Evolutionary conservation across 2,888 invertebrate genomes (phyloP), one percentile per base, ranked within the genome.

Genomic region (Phyllotreta striolata): DNA sequence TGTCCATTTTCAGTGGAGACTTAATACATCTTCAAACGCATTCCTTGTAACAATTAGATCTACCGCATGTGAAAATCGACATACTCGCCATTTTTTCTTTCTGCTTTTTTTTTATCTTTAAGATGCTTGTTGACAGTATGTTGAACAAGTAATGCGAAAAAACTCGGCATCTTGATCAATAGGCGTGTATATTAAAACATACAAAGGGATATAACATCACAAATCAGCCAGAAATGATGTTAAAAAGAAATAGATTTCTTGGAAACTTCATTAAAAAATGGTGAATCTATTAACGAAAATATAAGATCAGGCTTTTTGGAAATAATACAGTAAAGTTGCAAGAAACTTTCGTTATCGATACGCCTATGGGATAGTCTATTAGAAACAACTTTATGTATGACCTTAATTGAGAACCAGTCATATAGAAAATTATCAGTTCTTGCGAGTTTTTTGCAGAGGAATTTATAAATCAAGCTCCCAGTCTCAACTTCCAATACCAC

Each of bases 341-440:
- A 44, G n/a, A 6, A 13, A 44, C 14, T 44, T 44, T 44, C 12
- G 10, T 44, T 34, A 12, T 44, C 14, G 9, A 34, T 10, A 47
- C 49, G 49, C 12, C 49, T 7, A 34, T 49, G 51, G 38, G 51
- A 49, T 39, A 40, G 34, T 60, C 60, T 60, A 60, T 37, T 60
- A 60, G 43, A 24, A 60, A 60, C 59, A 59, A 59, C 60, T 60
- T 60, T 54, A 60, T 57, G 49, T 60, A 60, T 60, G 60, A 60
- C 60, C 60, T 60, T 60, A 60, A 60, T 60, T 52, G 60, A 60
- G 44, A 60, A 60, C 60, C 60, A 60, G 60, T 54, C 60, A 60
- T 60, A 60, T 60, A 60, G 60, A 60, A 60, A 59, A 60, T 60
- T 60, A 60, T 60, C 60, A 54, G 52, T 60, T 44, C 60, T 60